These are phyloP conservation scores for Catocala nupta DNA, from an alignment of 2,888 invertebrate genomes.

Conservation along the genomic window DNA sequence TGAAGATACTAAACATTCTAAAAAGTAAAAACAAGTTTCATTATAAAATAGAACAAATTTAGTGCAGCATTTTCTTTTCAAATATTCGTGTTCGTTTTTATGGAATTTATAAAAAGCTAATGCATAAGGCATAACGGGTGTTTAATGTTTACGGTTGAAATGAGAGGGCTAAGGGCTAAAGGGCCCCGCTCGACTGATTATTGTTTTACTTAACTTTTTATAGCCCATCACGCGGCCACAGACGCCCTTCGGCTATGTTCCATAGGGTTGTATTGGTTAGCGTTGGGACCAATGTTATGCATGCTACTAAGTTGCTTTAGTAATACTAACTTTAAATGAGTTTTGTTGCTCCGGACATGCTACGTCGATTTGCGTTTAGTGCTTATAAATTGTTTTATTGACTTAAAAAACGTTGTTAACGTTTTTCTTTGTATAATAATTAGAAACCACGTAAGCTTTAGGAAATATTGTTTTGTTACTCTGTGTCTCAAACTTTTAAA, in stretches of 20 bases:
- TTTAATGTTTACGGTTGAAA: conserved; percentile 60
- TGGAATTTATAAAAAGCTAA: conserved; percentile 47
- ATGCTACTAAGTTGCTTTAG: conserved; percentile 30
- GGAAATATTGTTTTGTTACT: too few species aligned
- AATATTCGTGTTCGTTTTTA: conserved; percentile 35
- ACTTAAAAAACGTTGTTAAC: neutral
- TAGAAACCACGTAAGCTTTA: neutral
- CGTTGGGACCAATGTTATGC: conserved; percentile 28
- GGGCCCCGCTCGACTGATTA: conserved; percentile 70
- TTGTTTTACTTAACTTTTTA: conserved; percentile 82
- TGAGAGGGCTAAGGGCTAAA: conserved; percentile 53
- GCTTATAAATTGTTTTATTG: conserved; percentile 20
- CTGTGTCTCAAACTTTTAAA: too few species aligned
- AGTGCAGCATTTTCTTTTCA: conserved; percentile 13
- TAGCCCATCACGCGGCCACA: conserved; percentile 58
- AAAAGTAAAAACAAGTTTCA: too few species aligned
- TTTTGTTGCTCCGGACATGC: conserved; percentile 28
- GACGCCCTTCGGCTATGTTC: conserved; percentile 47
- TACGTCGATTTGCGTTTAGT: conserved; percentile 18
- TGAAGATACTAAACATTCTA: too few species aligned
- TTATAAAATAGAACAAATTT: conserved; percentile 18
- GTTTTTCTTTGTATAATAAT: conserved; percentile 1
- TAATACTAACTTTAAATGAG: conserved; percentile 21
- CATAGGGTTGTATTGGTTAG: conserved; percentile 44
- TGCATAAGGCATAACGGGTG: conserved; percentile 52